Conservation (phyloP, 2,888 invertebrate genomes). For the Mayetiola destructor region DNA sequence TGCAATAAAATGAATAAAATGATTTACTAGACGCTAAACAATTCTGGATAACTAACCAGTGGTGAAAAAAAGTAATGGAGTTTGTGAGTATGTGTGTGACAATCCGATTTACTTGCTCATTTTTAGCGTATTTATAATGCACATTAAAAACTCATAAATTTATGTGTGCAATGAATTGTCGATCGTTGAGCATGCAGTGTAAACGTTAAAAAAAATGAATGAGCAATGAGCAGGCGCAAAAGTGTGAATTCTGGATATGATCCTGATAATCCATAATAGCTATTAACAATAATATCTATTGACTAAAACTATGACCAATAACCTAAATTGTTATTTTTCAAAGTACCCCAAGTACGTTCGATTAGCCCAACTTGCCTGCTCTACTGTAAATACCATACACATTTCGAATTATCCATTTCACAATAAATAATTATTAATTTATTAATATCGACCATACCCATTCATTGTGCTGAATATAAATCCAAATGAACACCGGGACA, state of each 20-base stretch:
- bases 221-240: not conserved
- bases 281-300: not conserved
- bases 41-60: too few species aligned
- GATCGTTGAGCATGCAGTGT: too few species aligned
- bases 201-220: not conserved
- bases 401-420: not conserved
- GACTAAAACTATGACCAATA: not conserved
- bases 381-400: too few species aligned
- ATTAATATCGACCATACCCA: conserved; percentile 3
- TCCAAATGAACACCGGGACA: too few species aligned
- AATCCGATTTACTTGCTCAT: not conserved
- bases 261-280: not conserved
- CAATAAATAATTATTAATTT: conserved; percentile 11
- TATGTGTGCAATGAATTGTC: conserved; percentile 4
- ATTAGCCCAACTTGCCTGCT: too few species aligned
- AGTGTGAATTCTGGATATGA: not conserved
- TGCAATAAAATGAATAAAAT: too few species aligned
- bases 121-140: not conserved
- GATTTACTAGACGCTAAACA: too few species aligned
- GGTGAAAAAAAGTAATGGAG: too few species aligned
- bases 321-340: not conserved
- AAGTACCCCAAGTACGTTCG: too few species aligned
- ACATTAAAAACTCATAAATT: conserved; percentile 12
- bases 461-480: not conserved
- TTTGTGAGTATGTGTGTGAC: too few species aligned